Percentiles rank a stretch among this genome's conserved stretches.
Evolutionary conservation across 2,797 vertebrate species (phyloP).

Genomic region (Pangasius larnaudii): DNA sequence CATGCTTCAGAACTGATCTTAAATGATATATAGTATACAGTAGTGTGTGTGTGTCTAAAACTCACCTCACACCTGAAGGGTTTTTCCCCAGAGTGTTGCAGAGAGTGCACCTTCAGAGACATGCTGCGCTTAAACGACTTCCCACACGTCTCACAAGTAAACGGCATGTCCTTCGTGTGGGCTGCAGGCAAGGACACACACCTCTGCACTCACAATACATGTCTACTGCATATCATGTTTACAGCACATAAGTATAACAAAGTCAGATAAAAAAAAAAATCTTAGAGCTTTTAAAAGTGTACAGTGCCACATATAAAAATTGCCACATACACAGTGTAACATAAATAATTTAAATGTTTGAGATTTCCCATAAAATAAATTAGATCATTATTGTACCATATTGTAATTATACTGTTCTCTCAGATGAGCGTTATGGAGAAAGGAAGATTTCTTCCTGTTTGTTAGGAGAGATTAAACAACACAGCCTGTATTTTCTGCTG

Average conservation of each 20-base stretch:
- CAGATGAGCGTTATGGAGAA: conserved; percentile 37
- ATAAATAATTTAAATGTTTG: not conserved
- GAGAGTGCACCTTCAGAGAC: conserved; percentile 96
- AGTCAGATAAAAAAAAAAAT: not conserved
- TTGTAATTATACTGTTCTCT: not conserved
- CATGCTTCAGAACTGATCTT: not conserved
- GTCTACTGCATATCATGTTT: not conserved
- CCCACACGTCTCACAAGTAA: conserved; percentile 96
- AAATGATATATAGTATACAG: not conserved
- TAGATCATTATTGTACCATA: not conserved
- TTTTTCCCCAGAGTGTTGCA: conserved; percentile 96
- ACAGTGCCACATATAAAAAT: not conserved
- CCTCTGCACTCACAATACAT: not conserved
- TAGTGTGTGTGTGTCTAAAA: conserved; percentile 34
- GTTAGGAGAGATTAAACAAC: conserved; percentile 51
- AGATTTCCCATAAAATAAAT: not conserved
- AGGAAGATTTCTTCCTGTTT: conserved; percentile 51
- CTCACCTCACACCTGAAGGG: conserved; percentile 96
- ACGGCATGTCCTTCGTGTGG: conserved; percentile 99
- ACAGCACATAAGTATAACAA: not conserved
- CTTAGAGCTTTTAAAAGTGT: not conserved
- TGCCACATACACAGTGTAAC: not conserved
- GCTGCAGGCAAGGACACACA: conserved; percentile 70
- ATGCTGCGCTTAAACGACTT: conserved; percentile 98
- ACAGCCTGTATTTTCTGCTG: conserved; percentile 37